Conservation (phyloP, 1,140 invertebrate species). For the Helicoverpa zea region DNA sequence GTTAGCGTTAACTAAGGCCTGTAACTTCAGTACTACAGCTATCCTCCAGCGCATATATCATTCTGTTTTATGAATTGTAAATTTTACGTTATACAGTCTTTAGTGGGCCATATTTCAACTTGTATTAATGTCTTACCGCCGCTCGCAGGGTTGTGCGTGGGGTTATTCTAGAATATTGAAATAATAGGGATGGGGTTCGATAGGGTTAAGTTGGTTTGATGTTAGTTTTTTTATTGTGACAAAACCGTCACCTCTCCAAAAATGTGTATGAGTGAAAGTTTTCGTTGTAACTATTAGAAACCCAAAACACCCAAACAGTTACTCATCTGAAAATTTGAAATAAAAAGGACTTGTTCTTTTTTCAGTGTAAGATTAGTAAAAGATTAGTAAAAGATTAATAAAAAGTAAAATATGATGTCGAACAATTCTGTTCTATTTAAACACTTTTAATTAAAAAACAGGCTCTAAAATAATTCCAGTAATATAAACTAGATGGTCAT, state of each 20-base stretch:
- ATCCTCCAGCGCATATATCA: constrained; percentile 76
- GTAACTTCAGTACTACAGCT: constrained; percentile 51
- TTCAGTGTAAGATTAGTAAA: too few relatives aligned
- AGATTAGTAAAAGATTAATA: too few relatives aligned
- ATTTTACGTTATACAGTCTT: constrained; percentile 83
- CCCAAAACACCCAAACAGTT: too few relatives aligned
- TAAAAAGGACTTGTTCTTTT: too few relatives aligned
- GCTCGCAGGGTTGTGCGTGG: constrained; percentile 63
- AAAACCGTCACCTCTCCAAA: neutral
- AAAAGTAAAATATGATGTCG: too few relatives aligned
- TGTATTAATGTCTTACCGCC: constrained; percentile 70
- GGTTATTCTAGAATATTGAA: constrained; percentile 20
- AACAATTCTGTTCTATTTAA: too few relatives aligned
- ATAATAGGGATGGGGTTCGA: constrained; percentile 9
- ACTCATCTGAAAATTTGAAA: too few relatives aligned
- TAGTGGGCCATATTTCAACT: constrained; percentile 80
- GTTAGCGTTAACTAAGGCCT: constrained; percentile 32
- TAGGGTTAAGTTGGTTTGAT: neutral
- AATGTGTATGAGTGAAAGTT: neutral
- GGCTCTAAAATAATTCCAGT: too few relatives aligned
- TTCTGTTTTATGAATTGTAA: constrained; percentile 84
- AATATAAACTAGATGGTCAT: too few relatives aligned
- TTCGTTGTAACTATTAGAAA: too few relatives aligned
- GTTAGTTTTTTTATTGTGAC: neutral
- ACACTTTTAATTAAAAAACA: too few relatives aligned